These are phyloP conservation scores for Erythrolamprus reginae DNA, from an alignment of 2,113 vertebrate species.

Conservation along the genomic window DNA sequence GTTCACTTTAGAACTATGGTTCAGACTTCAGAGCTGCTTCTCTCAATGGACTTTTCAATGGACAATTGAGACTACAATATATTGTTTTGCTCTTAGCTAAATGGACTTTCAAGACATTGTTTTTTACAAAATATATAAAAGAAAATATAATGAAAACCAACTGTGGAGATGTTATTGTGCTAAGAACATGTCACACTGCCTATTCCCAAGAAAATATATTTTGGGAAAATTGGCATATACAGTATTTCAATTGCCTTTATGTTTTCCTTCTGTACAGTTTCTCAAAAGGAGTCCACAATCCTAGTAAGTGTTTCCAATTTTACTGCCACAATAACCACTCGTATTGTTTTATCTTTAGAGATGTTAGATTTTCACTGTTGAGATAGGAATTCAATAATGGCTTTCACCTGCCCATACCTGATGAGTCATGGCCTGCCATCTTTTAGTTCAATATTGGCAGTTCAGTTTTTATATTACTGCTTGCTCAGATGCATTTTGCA, in stretches of 20 bases:
- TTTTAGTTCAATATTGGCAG: background rate
- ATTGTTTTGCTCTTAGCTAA: background rate
- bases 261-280: background rate
- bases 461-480: background rate
- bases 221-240: background rate
- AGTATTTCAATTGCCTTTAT: constrained; percentile 7
- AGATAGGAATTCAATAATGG: background rate
- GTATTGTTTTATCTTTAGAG: background rate
- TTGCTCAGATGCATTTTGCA: background rate
- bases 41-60: background rate
- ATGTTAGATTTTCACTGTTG: background rate
- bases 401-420: background rate
- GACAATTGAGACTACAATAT: background rate
- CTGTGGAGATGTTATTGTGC: background rate
- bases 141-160: background rate
- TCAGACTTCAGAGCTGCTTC: rapidly evolving
- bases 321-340: background rate
- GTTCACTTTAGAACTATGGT: background rate
- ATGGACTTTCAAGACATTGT: background rate
- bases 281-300: background rate
- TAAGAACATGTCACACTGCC: background rate
- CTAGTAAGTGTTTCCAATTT: background rate
- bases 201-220: constrained; percentile 5
- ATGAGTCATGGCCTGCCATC: background rate
- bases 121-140: background rate